phyloP scores from a whole-genome alignment of 2,888 invertebrate genomes.

The Ormyrus pomaceus region DNA sequence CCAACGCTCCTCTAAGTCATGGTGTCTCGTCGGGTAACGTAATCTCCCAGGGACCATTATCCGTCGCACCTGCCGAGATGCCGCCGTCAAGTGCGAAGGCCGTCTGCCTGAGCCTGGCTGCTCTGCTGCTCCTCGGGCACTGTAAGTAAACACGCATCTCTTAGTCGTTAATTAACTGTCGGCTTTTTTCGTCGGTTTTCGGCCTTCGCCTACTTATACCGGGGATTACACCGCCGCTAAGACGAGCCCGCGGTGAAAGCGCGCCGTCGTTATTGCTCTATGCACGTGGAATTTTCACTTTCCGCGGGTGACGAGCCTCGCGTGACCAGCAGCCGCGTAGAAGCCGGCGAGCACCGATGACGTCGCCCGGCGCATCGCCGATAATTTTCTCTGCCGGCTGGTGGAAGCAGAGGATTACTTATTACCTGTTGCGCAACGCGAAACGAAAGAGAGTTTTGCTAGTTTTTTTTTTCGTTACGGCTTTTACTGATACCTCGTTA shows the following conservation, averaged over 20 bases:
- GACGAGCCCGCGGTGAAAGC: constrained; percentile 4
- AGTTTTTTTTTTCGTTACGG: no score
- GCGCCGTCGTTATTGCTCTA: constrained; percentile 23
- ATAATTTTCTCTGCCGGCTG: constrained; percentile 3
- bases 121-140: constrained; percentile 64
- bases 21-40: constrained; percentile 45
- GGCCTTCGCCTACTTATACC: constrained; percentile 63
- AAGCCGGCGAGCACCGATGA: no score
- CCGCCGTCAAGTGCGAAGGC: constrained; percentile 58
- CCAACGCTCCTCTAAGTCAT: constrained; percentile 36
- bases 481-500: no score
- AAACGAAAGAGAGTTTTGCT: no score
- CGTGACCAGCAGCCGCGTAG: background rate
- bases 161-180: background rate
- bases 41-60: background rate
- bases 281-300: constrained; percentile 27
- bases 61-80: constrained; percentile 53
- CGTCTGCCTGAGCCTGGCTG: constrained; percentile 59
- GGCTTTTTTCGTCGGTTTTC: constrained; percentile 30
- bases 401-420: no score
- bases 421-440: no score
- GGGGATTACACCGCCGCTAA: background rate
- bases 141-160: constrained; percentile 61
- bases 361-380: background rate
- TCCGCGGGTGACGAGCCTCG: background rate